Evolutionary conservation across 1,140 invertebrate species (phyloP).

Genomic region (Metaphire vulgaris): DNA sequence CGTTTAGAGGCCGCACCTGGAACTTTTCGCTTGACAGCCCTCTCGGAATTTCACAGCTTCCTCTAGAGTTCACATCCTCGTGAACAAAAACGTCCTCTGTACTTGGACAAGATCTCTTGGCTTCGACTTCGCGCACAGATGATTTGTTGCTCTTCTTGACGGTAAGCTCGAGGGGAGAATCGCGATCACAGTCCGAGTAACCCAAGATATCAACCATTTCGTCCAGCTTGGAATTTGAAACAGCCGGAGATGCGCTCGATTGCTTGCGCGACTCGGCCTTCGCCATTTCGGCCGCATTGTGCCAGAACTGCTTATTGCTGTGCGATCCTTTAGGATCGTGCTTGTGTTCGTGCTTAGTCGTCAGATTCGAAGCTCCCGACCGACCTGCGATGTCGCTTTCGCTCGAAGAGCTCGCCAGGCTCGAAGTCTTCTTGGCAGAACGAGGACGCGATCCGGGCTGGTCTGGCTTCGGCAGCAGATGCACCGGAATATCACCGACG

Average conservation of each 20-base stretch:
- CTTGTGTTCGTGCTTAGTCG: neutral
- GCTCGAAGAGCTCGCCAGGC: neutral
- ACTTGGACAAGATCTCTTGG: neutral
- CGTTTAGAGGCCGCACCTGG: neutral
- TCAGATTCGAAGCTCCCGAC: neutral
- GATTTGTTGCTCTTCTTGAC: neutral
- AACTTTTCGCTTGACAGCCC: neutral
- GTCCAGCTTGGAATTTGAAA: neutral
- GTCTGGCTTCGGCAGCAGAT: neutral
- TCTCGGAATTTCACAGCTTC: neutral
- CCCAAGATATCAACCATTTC: neutral
- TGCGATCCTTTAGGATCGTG: neutral
- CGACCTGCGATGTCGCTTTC: neutral
- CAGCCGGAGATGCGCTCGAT: neutral
- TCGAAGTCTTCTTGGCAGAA: neutral
- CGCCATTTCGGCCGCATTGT: neutral
- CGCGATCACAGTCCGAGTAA: neutral
- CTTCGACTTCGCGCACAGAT: neutral
- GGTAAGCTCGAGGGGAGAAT: neutral
- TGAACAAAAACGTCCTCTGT: neutral
- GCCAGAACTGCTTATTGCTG: neutral
- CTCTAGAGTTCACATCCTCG: neutral
- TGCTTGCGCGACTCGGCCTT: neutral
- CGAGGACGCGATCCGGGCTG: neutral
- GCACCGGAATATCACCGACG: neutral